Conservation (phyloP, 2,113 vertebrate species). For the Poeciliopsis retropinna region DNA sequence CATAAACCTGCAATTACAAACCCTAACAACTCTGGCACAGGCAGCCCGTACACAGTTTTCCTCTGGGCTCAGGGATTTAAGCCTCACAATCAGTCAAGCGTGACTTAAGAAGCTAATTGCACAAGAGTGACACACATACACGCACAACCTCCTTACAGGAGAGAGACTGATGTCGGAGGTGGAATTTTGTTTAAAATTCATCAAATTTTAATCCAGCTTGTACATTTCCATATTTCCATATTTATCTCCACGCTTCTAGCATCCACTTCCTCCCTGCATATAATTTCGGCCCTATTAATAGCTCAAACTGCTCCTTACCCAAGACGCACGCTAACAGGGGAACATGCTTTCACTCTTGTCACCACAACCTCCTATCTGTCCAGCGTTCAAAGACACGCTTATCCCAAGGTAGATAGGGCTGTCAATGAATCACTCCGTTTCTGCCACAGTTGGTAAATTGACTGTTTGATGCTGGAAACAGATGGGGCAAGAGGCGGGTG, state of each 20-base stretch:
- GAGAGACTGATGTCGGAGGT: slow-evolving; percentile 59
- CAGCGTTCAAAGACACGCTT: slow-evolving; percentile 45
- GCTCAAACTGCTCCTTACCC: slow-evolving; percentile 41
- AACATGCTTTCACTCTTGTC: slow-evolving; percentile 32
- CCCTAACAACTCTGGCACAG: slow-evolving; percentile 67
- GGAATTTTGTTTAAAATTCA: slow-evolving; percentile 77
- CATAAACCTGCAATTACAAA: slow-evolving; percentile 77
- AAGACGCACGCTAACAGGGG: slow-evolving; percentile 25
- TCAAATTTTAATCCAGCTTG: slow-evolving; percentile 73
- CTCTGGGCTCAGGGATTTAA: slow-evolving; percentile 66
- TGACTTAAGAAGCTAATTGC: slow-evolving; percentile 77
- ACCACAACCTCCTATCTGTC: slow-evolving; percentile 40
- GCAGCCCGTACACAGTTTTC: slow-evolving; percentile 52
- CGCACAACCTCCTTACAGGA: slow-evolving; percentile 48
- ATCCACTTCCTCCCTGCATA: slow-evolving; percentile 61
- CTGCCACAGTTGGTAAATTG: slow-evolving; percentile 57
- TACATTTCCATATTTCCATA: slow-evolving; percentile 78
- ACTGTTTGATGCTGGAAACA: slow-evolving; percentile 57
- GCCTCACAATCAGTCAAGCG: slow-evolving; percentile 67
- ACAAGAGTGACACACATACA: slow-evolving; percentile 60
- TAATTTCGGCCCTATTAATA: slow-evolving; percentile 66
- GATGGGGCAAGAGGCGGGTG: slow-evolving; percentile 38
- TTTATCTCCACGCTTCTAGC: slow-evolving; percentile 68
- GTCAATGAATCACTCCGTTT: slow-evolving; percentile 54
- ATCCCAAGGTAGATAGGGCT: slow-evolving; percentile 50